phyloP scores from a whole-genome alignment of 2,113 vertebrate genomes.

The Acanthochromis polyacanthus region DNA sequence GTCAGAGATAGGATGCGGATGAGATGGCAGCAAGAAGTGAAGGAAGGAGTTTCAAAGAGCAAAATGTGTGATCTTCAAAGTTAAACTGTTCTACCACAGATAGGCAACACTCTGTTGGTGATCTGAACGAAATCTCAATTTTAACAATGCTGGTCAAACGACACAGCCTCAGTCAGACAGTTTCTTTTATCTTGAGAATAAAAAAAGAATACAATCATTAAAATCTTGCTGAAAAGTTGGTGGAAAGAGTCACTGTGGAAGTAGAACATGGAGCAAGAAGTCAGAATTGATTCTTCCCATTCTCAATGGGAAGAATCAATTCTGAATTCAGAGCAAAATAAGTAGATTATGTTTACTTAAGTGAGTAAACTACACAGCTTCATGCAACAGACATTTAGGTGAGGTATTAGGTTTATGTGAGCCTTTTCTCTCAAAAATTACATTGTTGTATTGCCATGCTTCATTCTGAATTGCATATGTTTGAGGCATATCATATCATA shows the following conservation, averaged over 20 bases:
- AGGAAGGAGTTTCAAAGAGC: constrained; percentile 33
- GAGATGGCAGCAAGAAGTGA: constrained; percentile 27
- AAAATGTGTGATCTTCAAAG: constrained; percentile 41
- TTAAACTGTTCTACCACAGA: neutral
- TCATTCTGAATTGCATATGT: no score
- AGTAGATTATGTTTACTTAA: no score
- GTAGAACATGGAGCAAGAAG: neutral
- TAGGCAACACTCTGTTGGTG: neutral
- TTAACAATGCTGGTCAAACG: constrained; percentile 4
- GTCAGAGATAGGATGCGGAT: constrained; percentile 43
- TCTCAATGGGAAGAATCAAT: no score
- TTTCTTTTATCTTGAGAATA: neutral
- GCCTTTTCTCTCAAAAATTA: no score
- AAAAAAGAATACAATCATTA: constrained; percentile 31
- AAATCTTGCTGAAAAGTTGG: neutral
- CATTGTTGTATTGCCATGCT: no score
- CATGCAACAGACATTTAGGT: no score
- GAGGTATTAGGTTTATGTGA: neutral
- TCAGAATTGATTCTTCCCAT: no score
- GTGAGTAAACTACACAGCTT: no score
- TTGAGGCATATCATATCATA: no score
- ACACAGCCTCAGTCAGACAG: neutral
- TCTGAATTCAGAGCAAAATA: no score
- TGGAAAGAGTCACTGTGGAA: constrained; percentile 4
- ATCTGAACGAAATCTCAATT: neutral